phyloP scores from a whole-genome alignment of 2,888 invertebrate genomes.

The Drosophila hamatofila region DNA sequence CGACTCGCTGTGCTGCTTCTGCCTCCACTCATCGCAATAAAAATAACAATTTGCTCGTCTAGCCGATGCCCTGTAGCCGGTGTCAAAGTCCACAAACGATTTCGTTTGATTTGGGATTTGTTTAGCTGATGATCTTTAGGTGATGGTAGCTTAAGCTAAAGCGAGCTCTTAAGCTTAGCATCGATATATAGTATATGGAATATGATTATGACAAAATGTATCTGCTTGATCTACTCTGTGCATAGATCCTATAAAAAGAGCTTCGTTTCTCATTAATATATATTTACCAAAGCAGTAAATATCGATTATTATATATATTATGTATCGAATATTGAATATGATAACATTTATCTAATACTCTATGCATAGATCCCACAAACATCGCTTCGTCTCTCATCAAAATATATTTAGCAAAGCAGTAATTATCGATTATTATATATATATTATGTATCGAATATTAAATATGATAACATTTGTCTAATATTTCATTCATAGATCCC shows the following conservation, averaged over 20 bases:
- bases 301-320: too few species aligned
- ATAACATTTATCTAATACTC: too few species aligned
- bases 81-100: neutral
- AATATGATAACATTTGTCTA: neutral
- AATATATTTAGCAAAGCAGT: neutral
- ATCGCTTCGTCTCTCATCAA: neutral
- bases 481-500: neutral
- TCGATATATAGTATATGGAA: neutral
- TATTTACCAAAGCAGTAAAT: too few species aligned
- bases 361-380: neutral
- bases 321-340: too few species aligned
- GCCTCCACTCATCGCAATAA: neutral
- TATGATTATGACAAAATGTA: neutral
- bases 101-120: neutral
- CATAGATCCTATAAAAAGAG: too few species aligned
- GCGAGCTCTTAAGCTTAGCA: neutral
- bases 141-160: too few species aligned
- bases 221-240: neutral
- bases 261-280: too few species aligned
- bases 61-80: constrained; percentile 3
- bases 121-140: neutral
- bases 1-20: neutral
- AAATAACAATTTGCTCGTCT: constrained; percentile 5
- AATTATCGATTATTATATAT: too few species aligned
- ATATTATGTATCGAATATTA: neutral